Conservation (phyloP, 2,113 vertebrate genomes). For the Redunca redunca region DNA sequence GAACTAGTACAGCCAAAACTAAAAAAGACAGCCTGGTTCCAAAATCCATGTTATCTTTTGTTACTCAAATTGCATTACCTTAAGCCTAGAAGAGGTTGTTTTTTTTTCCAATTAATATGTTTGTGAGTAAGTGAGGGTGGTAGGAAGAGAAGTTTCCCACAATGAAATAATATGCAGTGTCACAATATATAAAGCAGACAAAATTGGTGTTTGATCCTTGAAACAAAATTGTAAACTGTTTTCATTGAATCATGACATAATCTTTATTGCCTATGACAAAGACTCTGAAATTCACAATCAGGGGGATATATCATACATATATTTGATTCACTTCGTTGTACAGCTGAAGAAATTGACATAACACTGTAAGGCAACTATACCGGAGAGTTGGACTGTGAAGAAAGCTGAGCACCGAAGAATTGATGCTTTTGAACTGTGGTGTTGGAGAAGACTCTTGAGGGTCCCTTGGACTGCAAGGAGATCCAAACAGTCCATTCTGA, state of each 20-base stretch:
- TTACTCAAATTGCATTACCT: neutral
- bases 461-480: too few relatives aligned
- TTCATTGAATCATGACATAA: neutral
- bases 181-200: neutral
- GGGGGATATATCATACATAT: too few relatives aligned
- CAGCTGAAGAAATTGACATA: too few relatives aligned
- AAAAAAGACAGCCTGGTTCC: neutral
- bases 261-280: neutral
- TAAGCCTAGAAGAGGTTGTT: neutral
- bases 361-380: too few relatives aligned
- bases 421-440: too few relatives aligned
- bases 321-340: too few relatives aligned
- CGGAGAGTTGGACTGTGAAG: too few relatives aligned
- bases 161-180: neutral
- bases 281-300: neutral
- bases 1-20: neutral
- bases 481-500: too few relatives aligned
- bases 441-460: too few relatives aligned
- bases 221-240: neutral
- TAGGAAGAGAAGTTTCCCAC: neutral
- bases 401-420: too few relatives aligned
- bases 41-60: neutral
- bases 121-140: neutral
- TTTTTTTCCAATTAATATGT: neutral
- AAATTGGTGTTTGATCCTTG: neutral